Percentiles rank a stretch among this genome's conserved stretches.
These are phyloP conservation scores for Metaphire vulgaris DNA, from an alignment of 1,140 invertebrate genomes.

Conservation along the genomic window DNA sequence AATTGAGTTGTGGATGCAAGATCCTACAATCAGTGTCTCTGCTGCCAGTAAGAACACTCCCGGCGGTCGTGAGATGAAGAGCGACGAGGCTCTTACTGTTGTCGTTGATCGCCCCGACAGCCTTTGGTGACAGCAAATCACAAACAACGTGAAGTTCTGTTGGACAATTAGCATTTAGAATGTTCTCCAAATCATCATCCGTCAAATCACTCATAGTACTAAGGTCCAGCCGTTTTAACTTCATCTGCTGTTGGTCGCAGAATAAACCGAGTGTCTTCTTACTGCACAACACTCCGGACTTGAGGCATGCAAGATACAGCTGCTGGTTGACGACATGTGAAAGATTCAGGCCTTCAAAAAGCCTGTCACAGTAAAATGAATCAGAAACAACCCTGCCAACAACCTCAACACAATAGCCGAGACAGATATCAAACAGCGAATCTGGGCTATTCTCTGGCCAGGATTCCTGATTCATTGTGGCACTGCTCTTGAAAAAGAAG, in stretches of 20 bases:
- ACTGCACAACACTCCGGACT: background rate
- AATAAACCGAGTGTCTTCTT: background rate
- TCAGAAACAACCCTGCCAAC: background rate
- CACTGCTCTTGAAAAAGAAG: background rate
- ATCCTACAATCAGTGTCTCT: background rate
- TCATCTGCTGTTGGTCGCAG: background rate
- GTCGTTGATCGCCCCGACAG: background rate
- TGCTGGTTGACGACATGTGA: background rate
- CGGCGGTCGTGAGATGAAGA: background rate
- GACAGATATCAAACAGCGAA: background rate
- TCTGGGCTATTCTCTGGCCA: background rate
- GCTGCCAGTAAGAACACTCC: background rate
- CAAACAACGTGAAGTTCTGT: background rate
- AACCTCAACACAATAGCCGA: background rate
- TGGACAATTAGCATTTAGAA: background rate
- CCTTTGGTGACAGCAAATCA: background rate
- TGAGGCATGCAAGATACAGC: background rate
- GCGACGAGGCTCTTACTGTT: background rate
- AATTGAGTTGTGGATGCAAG: background rate
- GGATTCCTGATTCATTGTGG: background rate
- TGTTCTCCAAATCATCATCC: background rate
- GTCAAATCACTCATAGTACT: background rate
- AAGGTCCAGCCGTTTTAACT: background rate
- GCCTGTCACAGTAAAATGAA: background rate
- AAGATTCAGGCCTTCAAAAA: background rate